Evolutionary conservation across 2,113 vertebrate species (phyloP).

Genomic region (Prunella himalayana): DNA sequence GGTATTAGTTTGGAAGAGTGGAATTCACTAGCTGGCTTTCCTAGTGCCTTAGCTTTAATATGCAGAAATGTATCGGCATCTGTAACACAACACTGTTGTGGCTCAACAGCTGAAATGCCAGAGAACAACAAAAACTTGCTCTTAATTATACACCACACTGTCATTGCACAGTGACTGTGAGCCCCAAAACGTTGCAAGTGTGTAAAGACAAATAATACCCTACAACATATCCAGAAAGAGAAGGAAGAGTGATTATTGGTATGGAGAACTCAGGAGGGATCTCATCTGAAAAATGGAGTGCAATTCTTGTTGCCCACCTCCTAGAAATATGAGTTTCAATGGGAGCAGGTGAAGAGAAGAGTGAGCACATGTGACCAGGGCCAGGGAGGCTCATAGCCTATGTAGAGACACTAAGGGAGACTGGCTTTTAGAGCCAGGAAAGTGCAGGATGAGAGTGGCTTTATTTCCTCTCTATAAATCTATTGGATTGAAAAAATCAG

Average conservation of each 20-base stretch:
- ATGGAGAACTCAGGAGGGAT: not conserved
- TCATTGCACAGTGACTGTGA: not conserved
- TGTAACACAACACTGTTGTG: not conserved
- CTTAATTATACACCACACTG: not conserved
- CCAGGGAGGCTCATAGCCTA: not conserved
- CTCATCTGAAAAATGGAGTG: not conserved
- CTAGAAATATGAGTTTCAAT: not conserved
- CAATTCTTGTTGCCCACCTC: not conserved
- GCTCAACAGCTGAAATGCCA: not conserved
- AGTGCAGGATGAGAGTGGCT: not conserved
- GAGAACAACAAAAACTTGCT: not conserved
- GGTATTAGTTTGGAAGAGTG: not conserved
- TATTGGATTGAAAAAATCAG: not conserved
- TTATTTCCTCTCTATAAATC: not conserved
- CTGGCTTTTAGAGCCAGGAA: not conserved
- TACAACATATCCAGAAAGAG: fast-evolving
- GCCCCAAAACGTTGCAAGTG: not conserved
- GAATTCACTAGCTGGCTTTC: not conserved
- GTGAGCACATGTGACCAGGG: not conserved
- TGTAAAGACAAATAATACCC: not conserved
- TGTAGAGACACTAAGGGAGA: not conserved
- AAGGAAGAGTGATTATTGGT: not conserved
- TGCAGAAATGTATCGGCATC: not conserved
- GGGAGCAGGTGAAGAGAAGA: not conserved
- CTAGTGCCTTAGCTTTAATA: not conserved